Base-by-base conservation (phyloP, 2,113 vertebrate genomes). In the Sylvietta virens region DNA sequence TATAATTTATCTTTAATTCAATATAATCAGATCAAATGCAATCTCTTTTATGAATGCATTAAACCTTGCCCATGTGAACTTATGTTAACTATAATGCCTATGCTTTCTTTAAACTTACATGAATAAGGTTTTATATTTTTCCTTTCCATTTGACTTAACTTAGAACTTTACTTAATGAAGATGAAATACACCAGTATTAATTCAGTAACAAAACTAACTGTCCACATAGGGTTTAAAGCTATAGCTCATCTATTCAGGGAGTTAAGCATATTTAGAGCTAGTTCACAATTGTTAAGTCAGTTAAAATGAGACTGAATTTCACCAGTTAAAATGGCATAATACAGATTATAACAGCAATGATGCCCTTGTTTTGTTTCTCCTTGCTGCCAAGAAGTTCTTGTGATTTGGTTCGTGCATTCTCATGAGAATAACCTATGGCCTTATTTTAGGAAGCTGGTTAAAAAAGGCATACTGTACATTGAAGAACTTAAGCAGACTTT, bases 1-100 rank as follows among this genome's bases (percentile, higher is more conserved):
- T 56, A 53, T 88, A 93, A 95, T 90, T 95, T 88, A 30, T 78
- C 61, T 96, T 93, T 93, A 88, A 83, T 96, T 96, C 48, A 83
- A 33, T 86, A 88, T 92, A 81, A 93, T 92, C 70, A 93, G 60
- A 93, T 90, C n/a, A 92, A 90, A 96, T 67, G 44, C 44, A 64
- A 2, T 73, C 56, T 86, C 27, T 56, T 85, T 88, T 74, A 88
- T 35, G 28, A 84, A 88, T 72, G 70, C 28, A 71, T 78, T 84
- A 88, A 91, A 58, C 23, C 37, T 60, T 83, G 60, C 58, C 37
- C 37, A 64, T 4, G 4, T 64, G 37, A 95, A 84, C 37, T 81
- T 73, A n/a, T 1, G 23, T 69, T 91, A 91, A 83, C 50, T 72
- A 19, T 62, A 81, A 56, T 0, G 3, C 30, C 42, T 71, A 57